Base-by-base conservation (phyloP, 2,113 vertebrate genomes). In the Chaetura pelagica region DNA sequence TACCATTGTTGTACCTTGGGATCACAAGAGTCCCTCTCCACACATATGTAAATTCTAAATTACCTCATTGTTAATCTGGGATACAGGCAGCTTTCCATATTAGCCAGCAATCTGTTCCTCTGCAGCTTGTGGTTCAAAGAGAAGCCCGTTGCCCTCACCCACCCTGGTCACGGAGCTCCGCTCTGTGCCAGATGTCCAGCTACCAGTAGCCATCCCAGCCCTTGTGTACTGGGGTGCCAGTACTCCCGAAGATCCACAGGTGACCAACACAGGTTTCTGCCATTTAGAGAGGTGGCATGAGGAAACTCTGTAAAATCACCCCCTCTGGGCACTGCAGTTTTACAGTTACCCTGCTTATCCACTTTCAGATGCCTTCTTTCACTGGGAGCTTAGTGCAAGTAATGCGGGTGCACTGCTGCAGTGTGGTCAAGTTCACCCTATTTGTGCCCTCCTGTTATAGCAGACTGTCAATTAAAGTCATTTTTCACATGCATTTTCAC, bases 21-120 rank as follows among this genome's bases (percentile, higher is more conserved):
- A 93, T 93, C 64, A 38, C 63, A 84, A 48, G 54, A 23, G 46
- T 52, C 79, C 69, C 71, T 58, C 57, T 97, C 66, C 73, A 94
- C 92, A 86, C 80, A 89, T 90, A 94, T 91, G 91, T 96, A 96
- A 96, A 96, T 95, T 85, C 67, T 71, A 75, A 93, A 97, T 94
- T 94, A 84, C 90, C 86, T 87, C 94, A 92, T 87, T 1, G 3
- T 66, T 97, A 97, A 93, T 91, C 95, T 95, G 74, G 86, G 93
- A 92, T 95, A 22, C 73, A 73, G 89, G 68, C 79, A 84, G 82
- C 57, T 95, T 95, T 97, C 94, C 95, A 85, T 74, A 44, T 66
- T 89, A 91, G 93, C 83, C 2, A 1, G 30, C 96, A 97, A 92
- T 95, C 91, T 96, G 91, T 72, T 91, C 77, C 90, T 80, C 38